Evolutionary conservation across 2,113 vertebrate species (phyloP).

Genomic region (Tachysurus fulvidraco): DNA sequence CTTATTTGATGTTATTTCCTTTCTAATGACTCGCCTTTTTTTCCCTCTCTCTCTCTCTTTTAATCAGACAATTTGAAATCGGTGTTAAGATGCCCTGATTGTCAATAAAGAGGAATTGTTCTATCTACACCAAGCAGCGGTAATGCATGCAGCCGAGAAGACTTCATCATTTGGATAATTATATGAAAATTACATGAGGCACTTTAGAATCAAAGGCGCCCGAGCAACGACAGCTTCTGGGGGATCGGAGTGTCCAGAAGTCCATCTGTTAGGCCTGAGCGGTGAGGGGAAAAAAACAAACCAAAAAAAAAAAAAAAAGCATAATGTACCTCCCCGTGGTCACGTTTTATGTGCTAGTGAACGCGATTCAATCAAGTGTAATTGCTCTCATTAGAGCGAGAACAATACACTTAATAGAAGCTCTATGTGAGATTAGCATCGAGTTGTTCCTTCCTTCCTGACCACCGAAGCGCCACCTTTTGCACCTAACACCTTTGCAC

Average conservation of each 20-base stretch:
- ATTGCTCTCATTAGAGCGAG: slow-evolving; percentile 39
- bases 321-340: slow-evolving; percentile 39
- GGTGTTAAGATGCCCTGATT: slow-evolving; percentile 32
- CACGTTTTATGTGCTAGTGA: slow-evolving; percentile 25
- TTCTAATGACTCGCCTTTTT: slow-evolving; percentile 22
- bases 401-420: slow-evolving; percentile 51
- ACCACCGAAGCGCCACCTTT: slow-evolving; percentile 28
- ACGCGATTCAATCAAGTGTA: slow-evolving; percentile 38
- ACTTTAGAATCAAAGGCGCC: slow-evolving; percentile 28
- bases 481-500: too few species aligned
- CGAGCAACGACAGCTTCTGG: background rate
- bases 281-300: background rate
- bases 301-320: background rate
- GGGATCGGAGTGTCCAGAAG: slow-evolving; percentile 11
- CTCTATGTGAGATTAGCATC: slow-evolving; percentile 37
- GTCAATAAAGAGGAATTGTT: slow-evolving; percentile 37
- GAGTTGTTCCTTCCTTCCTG: slow-evolving; percentile 15
- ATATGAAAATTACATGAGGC: slow-evolving; percentile 34
- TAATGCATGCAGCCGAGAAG: slow-evolving; percentile 31
- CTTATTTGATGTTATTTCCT: slow-evolving; percentile 32
- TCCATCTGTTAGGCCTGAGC: slow-evolving; percentile 44
- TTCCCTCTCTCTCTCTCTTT: slow-evolving; percentile 11
- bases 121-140: background rate
- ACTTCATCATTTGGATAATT: slow-evolving; percentile 43
- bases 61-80: slow-evolving; percentile 40